Conservation (phyloP, 2,797 vertebrate species). For the Tokudaia muenninki region DNA sequence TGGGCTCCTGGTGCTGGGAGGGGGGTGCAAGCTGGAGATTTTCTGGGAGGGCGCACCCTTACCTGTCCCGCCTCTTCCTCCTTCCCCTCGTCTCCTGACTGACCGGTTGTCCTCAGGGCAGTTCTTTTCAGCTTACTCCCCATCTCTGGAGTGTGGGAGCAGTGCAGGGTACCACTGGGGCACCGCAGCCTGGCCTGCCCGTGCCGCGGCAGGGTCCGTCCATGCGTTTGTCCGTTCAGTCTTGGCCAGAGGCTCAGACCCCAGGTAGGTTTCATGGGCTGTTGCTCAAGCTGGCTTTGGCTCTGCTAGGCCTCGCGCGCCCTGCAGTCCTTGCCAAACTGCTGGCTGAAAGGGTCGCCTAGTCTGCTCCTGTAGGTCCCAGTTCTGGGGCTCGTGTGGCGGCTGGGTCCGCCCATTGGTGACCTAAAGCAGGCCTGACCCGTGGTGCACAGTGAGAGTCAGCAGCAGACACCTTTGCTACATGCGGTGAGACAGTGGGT, state of each 20-base stretch:
- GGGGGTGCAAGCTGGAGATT: background rate
- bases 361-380: no score
- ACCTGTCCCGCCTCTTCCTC: background rate
- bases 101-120: background rate
- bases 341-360: background rate
- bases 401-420: background rate
- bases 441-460: background rate
- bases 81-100: background rate
- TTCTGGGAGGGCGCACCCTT: background rate
- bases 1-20: background rate
- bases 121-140: background rate
- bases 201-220: background rate
- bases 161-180: background rate
- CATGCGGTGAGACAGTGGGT: rapidly evolving
- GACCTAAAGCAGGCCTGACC: background rate
- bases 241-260: background rate
- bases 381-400: background rate
- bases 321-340: no score
- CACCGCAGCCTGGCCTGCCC: background rate
- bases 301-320: background rate
- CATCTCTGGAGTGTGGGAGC: background rate
- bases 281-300: background rate
- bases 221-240: background rate
- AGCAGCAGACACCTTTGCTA: background rate
- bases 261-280: background rate